Conservation (phyloP, 2,113 vertebrate species). For the Paraplagusia blochii region DNA sequence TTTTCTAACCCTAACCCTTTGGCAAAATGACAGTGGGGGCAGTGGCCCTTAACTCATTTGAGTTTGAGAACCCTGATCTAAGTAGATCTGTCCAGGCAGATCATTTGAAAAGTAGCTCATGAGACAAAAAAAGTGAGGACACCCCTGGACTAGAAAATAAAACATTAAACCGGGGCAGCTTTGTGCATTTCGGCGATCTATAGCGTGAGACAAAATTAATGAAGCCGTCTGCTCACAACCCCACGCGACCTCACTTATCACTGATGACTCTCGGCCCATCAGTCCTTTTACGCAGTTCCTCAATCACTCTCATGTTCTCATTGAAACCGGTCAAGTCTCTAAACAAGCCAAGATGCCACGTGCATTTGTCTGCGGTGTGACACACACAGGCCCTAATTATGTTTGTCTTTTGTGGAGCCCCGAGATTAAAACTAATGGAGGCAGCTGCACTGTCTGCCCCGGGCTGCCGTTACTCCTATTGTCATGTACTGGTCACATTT, state of each 20-base stretch:
- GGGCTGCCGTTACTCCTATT: slow-evolving; percentile 50
- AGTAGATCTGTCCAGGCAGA: too few relatives aligned
- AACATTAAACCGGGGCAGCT: slow-evolving; percentile 48
- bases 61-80: too few relatives aligned
- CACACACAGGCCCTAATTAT: slow-evolving; percentile 51
- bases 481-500: slow-evolving; percentile 66
- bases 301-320: slow-evolving; percentile 62
- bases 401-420: slow-evolving; percentile 59
- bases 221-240: slow-evolving; percentile 50
- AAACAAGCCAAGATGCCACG: slow-evolving; percentile 50
- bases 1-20: too few relatives aligned
- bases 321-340: slow-evolving; percentile 44
- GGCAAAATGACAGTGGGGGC: too few relatives aligned
- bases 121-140: too few relatives aligned
- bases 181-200: slow-evolving; percentile 35
- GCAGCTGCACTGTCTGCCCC: slow-evolving; percentile 65
- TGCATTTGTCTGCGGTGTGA: slow-evolving; percentile 63
- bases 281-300: slow-evolving; percentile 58
- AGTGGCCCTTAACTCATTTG: too few relatives aligned
- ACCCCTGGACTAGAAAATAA: slow-evolving; percentile 48
- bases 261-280: slow-evolving; percentile 50
- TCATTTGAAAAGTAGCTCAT: too few relatives aligned
- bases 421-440: slow-evolving; percentile 57
- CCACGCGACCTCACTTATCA: slow-evolving; percentile 66
- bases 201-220: slow-evolving; percentile 61